A percentile compares a stretch with the other conserved stretches of the same genome.
These are phyloP conservation scores for Tor tambroides DNA, from an alignment of 2,113 vertebrate species.

Conservation along the genomic window DNA sequence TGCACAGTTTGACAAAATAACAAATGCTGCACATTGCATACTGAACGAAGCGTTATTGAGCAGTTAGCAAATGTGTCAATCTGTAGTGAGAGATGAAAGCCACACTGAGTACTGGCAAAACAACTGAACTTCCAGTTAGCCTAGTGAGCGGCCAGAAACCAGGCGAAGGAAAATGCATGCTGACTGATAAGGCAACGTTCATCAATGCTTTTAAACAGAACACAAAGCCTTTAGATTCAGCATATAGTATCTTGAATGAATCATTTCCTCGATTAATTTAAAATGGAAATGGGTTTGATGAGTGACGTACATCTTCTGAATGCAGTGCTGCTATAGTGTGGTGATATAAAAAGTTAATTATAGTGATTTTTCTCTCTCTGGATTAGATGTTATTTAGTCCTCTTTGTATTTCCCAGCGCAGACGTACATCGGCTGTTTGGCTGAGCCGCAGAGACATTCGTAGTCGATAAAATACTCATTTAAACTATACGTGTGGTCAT, in stretches of 20 bases:
- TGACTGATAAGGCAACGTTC: neutral
- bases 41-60: neutral
- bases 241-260: neutral
- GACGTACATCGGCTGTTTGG: neutral
- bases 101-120: neutral
- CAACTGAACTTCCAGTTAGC: constrained; percentile 25
- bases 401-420: neutral
- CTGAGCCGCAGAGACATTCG: constrained; percentile 1
- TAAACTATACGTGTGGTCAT: constrained; percentile 12
- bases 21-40: neutral
- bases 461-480: neutral
- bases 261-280: neutral
- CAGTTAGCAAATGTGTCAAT: constrained; percentile 13
- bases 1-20: constrained; percentile 36
- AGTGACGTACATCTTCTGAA: neutral
- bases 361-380: neutral
- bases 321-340: neutral
- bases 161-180: neutral
- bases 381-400: neutral
- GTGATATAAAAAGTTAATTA: neutral
- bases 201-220: neutral
- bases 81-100: neutral
- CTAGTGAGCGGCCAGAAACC: neutral
- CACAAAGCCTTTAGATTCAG: constrained; percentile 10
- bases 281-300: constrained; percentile 4